Evolutionary conservation across 37 sponge, comb jelly and placozoan species (phyloP).

Genomic region (Oscarella lobularis): DNA sequence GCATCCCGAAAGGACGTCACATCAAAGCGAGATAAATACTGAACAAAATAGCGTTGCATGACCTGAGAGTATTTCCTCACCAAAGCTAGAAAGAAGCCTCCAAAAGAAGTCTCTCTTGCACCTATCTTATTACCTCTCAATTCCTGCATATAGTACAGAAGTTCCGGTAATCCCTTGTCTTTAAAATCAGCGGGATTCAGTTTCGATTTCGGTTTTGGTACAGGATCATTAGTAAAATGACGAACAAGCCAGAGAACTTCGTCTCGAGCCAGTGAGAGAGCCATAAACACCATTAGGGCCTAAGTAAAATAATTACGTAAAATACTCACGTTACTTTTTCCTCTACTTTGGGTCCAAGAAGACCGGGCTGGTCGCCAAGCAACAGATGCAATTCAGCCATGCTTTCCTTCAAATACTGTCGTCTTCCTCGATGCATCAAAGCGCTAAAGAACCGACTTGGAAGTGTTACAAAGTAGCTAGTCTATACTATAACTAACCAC

Average conservation of each 20-base stretch:
- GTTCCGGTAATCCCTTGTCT: constrained; percentile 58
- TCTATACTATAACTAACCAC: neutral
- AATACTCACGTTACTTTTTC: neutral
- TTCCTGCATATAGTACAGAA: constrained; percentile 36
- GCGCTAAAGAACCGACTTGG: too few relatives aligned
- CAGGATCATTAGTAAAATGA: constrained; percentile 33
- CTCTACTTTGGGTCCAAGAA: constrained; percentile 76
- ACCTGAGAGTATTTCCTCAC: constrained; percentile 36
- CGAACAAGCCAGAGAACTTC: constrained; percentile 75
- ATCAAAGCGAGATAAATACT: constrained; percentile 65
- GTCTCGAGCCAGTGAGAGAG: constrained; percentile 65
- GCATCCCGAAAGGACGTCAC: constrained; percentile 49
- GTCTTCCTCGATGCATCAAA: neutral
- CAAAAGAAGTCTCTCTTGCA: too few relatives aligned
- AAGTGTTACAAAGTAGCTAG: neutral
- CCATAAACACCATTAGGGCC: constrained; percentile 47
- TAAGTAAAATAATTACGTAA: constrained; percentile 5
- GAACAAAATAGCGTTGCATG: constrained; percentile 59
- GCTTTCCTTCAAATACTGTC: constrained; percentile 55
- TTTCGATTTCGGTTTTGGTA: constrained; percentile 34
- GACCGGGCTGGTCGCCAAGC: constrained; percentile 71
- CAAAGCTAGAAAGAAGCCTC: constrained; percentile 23
- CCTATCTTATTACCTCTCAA: constrained; percentile 4
- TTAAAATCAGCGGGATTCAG: constrained; percentile 55
- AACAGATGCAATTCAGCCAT: constrained; percentile 57